phyloP scores from a whole-genome alignment of 2,113 vertebrate genomes.

The Lipotes vexillifer region DNA sequence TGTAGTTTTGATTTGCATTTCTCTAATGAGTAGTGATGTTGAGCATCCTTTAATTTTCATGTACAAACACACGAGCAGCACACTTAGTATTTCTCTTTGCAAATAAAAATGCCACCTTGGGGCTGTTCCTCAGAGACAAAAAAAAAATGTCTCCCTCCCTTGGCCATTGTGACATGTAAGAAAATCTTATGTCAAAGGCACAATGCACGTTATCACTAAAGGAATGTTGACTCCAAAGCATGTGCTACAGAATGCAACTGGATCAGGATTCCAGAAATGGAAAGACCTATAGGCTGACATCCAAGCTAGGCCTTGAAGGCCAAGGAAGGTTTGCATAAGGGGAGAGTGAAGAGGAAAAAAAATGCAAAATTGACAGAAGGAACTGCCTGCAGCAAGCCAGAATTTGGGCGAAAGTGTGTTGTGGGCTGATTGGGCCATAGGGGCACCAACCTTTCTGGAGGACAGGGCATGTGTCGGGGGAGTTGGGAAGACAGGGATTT shows the following conservation, averaged over 20 bases:
- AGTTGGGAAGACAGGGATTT: fast-evolving
- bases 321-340: neutral
- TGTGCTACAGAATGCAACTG: neutral
- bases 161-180: neutral
- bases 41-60: neutral
- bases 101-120: neutral
- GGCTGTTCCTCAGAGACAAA: neutral
- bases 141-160: neutral
- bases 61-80: neutral
- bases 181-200: neutral
- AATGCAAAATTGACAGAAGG: neutral
- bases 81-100: neutral
- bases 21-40: too few relatives aligned
- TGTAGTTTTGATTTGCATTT: too few relatives aligned
- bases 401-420: fast-evolving
- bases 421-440: neutral
- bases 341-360: neutral
- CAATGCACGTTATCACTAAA: fast-evolving
- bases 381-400: too few relatives aligned
- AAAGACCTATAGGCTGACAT: neutral
- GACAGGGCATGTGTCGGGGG: neutral
- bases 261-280: neutral
- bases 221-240: neutral
- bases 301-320: neutral
- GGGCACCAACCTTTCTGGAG: fast-evolving